Evolutionary conservation across 2,888 invertebrate species (phyloP).

Genomic region (Drosophila mimica): DNA sequence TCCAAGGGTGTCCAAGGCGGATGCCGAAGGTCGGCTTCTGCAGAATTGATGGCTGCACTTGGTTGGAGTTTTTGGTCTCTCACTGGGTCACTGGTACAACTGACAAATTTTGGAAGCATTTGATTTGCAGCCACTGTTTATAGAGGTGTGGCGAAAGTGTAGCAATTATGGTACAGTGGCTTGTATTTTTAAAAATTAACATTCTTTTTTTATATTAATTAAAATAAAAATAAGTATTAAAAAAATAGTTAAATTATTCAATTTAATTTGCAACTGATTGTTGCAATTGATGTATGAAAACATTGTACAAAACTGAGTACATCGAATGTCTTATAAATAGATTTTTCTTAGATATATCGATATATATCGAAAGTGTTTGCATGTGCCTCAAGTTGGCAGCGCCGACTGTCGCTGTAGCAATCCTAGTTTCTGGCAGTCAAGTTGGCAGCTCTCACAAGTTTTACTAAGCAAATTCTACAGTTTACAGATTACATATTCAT

Average conservation of each 20-base stretch:
- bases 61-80: background rate
- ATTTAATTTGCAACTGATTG: no score
- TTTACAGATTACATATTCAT: constrained; percentile 5
- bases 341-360: background rate
- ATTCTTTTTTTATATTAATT: background rate
- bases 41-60: constrained; percentile 30
- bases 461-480: constrained; percentile 25
- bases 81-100: constrained; percentile 12
- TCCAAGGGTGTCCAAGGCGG: background rate
- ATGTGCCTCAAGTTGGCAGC: constrained; percentile 12
- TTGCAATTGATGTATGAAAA: no score
- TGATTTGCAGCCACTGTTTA: background rate
- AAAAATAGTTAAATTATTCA: no score
- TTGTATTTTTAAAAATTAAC: background rate
- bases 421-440: constrained; percentile 3
- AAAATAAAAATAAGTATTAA: no score
- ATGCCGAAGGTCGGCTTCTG: constrained; percentile 8
- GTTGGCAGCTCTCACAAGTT: constrained; percentile 18
- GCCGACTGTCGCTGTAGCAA: background rate
- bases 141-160: background rate
- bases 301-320: background rate
- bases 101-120: background rate
- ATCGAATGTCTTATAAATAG: background rate
- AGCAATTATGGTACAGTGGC: background rate
- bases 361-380: constrained; percentile 3